These are phyloP conservation scores for Helicoverpa armigera DNA, from an alignment of 1,140 invertebrate genomes.

Conservation along the genomic window DNA sequence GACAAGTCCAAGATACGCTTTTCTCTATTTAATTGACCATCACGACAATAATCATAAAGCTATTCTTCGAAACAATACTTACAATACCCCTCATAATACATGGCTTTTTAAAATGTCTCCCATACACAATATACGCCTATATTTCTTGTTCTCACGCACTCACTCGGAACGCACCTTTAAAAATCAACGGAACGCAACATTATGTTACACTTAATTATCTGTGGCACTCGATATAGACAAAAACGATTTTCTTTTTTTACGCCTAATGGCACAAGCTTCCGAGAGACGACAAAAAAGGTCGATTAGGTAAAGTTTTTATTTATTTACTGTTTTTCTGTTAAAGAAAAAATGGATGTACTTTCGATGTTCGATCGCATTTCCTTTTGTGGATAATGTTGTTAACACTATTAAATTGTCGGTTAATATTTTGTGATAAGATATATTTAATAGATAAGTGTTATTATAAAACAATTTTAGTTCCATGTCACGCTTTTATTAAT, in stretches of 20 bases:
- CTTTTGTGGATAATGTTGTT: conserved; percentile 11
- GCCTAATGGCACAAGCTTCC: conserved; percentile 40
- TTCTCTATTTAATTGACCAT: conserved; percentile 39
- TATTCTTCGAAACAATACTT: conserved; percentile 22
- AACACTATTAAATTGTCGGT: neutral
- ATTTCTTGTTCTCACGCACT: conserved; percentile 56
- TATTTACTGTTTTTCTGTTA: conserved; percentile 26
- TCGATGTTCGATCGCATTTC: conserved; percentile 14
- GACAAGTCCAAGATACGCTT: neutral
- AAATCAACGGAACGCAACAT: conserved; percentile 46
- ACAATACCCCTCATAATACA: conserved; percentile 8
- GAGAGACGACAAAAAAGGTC: conserved; percentile 34
- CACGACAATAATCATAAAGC: conserved; percentile 28
- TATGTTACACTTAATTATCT: conserved; percentile 44
- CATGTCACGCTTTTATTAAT: too few species aligned
- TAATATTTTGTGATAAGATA: neutral
- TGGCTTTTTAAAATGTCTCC: conserved; percentile 36
- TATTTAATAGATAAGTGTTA: neutral
- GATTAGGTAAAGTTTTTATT: conserved; percentile 35
- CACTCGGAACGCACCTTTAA: conserved; percentile 68
- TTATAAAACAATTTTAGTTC: neutral
- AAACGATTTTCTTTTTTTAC: conserved; percentile 45
- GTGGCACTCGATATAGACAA: conserved; percentile 45
- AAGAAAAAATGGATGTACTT: neutral
- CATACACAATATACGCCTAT: conserved; percentile 30